phyloP scores from a whole-genome alignment of 2,888 invertebrate genomes.

The Phania funesta region DNA sequence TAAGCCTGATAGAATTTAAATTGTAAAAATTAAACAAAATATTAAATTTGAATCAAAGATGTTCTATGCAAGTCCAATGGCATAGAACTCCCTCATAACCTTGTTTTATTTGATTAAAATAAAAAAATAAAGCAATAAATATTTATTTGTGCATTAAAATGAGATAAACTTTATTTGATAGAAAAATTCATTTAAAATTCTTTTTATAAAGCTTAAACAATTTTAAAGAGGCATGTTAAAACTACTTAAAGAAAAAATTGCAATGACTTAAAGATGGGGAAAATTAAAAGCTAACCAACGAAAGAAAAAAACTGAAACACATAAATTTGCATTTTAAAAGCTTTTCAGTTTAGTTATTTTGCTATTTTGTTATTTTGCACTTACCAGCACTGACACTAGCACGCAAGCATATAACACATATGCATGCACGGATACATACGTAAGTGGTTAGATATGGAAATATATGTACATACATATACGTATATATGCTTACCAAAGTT shows the following conservation, averaged over 20 bases:
- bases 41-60: neutral
- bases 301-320: neutral
- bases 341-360: conserved; percentile 41
- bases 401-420: neutral
- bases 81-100: too few species aligned
- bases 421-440: too few species aligned
- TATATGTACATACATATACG: neutral
- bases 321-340: conserved; percentile 65
- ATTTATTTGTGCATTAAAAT: conserved; percentile 29
- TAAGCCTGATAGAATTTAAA: too few species aligned
- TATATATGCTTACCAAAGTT: neutral
- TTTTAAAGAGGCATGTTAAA: conserved; percentile 35
- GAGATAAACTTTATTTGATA: neutral
- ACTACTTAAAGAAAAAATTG: conserved; percentile 20
- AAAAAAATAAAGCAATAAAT: conserved; percentile 25
- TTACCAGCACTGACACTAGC: neutral
- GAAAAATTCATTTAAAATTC: conserved; percentile 39
- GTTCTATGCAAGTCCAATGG: neutral
- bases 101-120: conserved; percentile 12
- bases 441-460: too few species aligned
- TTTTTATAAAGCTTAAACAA: neutral
- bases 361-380: conserved; percentile 6
- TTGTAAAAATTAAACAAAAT: too few species aligned
- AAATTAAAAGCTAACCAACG: neutral
- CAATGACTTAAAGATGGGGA: neutral